phyloP scores from a whole-genome alignment of 2,888 invertebrate genomes.

The Platerodrilus igneus region DNA sequence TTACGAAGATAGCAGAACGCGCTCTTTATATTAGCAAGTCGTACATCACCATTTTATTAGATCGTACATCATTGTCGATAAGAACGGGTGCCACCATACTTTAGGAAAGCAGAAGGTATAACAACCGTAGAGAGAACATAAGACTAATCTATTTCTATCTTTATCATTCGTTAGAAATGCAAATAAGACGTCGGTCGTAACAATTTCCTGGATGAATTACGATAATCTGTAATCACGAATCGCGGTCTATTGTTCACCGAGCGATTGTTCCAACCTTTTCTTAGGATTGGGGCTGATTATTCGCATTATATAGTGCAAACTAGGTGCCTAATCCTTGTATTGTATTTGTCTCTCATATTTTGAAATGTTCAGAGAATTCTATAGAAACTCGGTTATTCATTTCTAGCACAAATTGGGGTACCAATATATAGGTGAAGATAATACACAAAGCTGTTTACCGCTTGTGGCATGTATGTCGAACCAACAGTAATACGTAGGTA shows the following conservation, averaged over 20 bases:
- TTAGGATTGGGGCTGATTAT: slow-evolving; percentile 29
- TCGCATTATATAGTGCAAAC: slow-evolving; percentile 30
- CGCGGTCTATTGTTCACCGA: slow-evolving; percentile 33
- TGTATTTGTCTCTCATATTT: slow-evolving; percentile 19
- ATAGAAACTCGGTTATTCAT: no score
- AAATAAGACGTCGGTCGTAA: slow-evolving; percentile 36
- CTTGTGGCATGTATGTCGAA: slow-evolving; percentile 5
- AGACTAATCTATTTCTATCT: slow-evolving; percentile 24
- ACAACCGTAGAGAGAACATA: slow-evolving; percentile 20
- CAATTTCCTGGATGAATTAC: slow-evolving; percentile 35
- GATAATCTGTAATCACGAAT: slow-evolving; percentile 34
- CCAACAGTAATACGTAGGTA: slow-evolving; percentile 11
- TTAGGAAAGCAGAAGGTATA: slow-evolving; percentile 11
- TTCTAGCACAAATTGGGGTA: no score
- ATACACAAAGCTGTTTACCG: not conserved
- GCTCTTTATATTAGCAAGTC: slow-evolving; percentile 24
- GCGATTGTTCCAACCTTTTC: slow-evolving; percentile 34
- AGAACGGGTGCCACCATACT: slow-evolving; percentile 18
- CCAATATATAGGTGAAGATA: no score
- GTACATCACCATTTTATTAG: slow-evolving; percentile 31
- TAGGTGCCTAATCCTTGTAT: slow-evolving; percentile 29
- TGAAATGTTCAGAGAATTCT: no score
- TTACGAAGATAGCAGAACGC: slow-evolving; percentile 18
- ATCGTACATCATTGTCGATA: slow-evolving; percentile 30
- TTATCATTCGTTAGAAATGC: slow-evolving; percentile 36